Conservation (phyloP, 2,888 invertebrate species). For the Caprella mutica region DNA sequence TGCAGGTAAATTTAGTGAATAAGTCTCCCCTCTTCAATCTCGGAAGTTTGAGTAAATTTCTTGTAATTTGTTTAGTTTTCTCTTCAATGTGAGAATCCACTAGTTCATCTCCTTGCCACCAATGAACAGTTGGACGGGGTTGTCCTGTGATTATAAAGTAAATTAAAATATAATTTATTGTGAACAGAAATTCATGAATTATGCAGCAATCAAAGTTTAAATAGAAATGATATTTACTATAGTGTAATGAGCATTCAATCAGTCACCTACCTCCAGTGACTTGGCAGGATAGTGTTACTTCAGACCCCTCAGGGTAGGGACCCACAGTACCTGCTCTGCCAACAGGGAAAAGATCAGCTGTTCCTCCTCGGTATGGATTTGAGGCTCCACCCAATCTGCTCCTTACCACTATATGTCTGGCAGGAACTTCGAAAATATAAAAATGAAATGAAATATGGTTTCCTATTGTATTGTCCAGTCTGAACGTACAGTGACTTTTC, state of each 20-base stretch:
- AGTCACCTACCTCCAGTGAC: slow-evolving; percentile 20
- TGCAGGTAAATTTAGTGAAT: slow-evolving; percentile 24
- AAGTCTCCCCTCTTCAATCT: slow-evolving; percentile 21
- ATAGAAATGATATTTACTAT: too few species aligned
- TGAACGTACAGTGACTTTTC: too few species aligned
- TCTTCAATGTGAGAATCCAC: slow-evolving; percentile 28
- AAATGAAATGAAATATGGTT: too few species aligned
- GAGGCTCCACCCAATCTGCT: slow-evolving; percentile 11
- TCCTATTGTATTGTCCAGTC: too few species aligned
- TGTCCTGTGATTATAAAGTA: slow-evolving; percentile 21
- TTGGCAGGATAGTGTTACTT: slow-evolving; percentile 19
- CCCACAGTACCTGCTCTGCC: slow-evolving; percentile 6
- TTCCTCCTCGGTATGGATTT: too few species aligned
- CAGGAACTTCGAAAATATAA: too few species aligned
- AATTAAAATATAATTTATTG: too few species aligned
- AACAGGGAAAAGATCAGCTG: too few species aligned
- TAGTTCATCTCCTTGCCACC: slow-evolving; percentile 28
- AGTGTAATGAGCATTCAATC: too few species aligned
- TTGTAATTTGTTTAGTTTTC: slow-evolving; percentile 18
- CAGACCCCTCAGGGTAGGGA: slow-evolving; percentile 15
- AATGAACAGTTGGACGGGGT: slow-evolving; percentile 23
- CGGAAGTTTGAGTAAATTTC: slow-evolving; percentile 23
- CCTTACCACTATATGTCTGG: slow-evolving; percentile 3
- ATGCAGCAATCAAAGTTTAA: too few species aligned
- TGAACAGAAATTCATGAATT: too few species aligned